phyloP scores from a whole-genome alignment of 2,888 invertebrate species.

The Crossocerus cetratus region DNA sequence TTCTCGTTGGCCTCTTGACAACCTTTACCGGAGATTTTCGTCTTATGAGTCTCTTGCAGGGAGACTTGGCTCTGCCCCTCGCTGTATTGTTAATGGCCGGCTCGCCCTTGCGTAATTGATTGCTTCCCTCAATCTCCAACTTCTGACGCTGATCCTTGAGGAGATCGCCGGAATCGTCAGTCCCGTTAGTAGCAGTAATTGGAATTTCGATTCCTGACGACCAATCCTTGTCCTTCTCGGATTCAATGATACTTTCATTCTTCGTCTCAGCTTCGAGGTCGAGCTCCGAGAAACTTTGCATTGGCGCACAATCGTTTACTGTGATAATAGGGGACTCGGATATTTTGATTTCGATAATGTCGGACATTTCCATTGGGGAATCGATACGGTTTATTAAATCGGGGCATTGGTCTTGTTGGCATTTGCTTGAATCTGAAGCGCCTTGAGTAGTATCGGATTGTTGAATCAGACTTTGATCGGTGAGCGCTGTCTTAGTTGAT shows the following conservation, averaged over 20 bases:
- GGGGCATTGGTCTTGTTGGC: not conserved
- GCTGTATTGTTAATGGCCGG: slow-evolving; percentile 4
- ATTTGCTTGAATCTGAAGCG: not conserved
- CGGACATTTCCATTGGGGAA: slow-evolving; percentile 37
- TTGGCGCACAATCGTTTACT: slow-evolving; percentile 65
- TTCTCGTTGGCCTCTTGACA: slow-evolving; percentile 49
- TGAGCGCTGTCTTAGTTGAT: not conserved
- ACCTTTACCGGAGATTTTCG: slow-evolving; percentile 67
- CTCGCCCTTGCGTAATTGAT: not conserved
- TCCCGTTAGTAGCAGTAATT: no score
- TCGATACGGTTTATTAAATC: not conserved
- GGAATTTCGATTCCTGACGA: not conserved
- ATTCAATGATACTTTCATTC: not conserved
- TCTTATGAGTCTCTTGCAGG: slow-evolving; percentile 65
- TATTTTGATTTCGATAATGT: slow-evolving; percentile 66
- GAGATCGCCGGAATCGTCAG: not conserved
- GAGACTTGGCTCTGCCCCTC: slow-evolving; percentile 68
- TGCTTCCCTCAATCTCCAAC: not conserved
- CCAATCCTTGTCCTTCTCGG: not conserved
- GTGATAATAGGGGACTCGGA: slow-evolving; percentile 62
- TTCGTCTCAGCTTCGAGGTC: not conserved
- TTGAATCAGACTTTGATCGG: not conserved
- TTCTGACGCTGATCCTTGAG: not conserved
- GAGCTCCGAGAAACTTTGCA: slow-evolving; percentile 20
- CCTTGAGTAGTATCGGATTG: not conserved